Evolutionary conservation across 2,113 vertebrate species (phyloP).

Genomic region (Oceanodroma tethys): DNA sequence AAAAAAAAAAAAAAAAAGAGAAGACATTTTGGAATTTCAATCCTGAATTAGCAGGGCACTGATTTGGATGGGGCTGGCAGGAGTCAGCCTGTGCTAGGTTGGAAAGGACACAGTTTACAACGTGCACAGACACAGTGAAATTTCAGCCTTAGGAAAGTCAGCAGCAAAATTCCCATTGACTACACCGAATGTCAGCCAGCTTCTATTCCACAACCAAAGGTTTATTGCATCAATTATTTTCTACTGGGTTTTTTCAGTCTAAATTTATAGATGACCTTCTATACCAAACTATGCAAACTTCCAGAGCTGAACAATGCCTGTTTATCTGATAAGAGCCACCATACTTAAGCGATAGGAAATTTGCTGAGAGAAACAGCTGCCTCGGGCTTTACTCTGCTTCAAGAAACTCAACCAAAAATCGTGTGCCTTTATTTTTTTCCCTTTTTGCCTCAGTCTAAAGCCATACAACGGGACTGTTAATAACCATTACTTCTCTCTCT

Average conservation of each 20-base stretch:
- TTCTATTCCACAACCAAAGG: not conserved
- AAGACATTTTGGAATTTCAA: not conserved
- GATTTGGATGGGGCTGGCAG: not conserved
- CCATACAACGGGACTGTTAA: constrained; percentile 49
- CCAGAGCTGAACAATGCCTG: not conserved
- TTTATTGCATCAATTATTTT: not conserved
- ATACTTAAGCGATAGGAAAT: not conserved
- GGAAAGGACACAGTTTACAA: not conserved
- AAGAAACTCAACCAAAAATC: constrained; percentile 48
- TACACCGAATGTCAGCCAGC: not conserved
- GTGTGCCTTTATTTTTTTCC: not conserved
- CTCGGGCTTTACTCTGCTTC: constrained; percentile 13
- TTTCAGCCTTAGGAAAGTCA: not conserved
- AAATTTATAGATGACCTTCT: not conserved
- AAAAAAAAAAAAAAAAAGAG: not conserved
- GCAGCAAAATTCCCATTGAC: not conserved
- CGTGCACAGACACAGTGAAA: not conserved
- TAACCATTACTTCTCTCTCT: constrained; percentile 52
- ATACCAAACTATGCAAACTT: not conserved
- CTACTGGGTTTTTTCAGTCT: not conserved
- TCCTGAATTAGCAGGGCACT: not conserved
- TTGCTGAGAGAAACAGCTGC: constrained; percentile 15
- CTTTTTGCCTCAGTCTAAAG: constrained; percentile 21
- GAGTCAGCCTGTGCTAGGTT: not conserved
- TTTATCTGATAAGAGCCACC: not conserved